Base-by-base conservation (phyloP, 2,888 invertebrate genomes). In the Plusia festucae region DNA sequence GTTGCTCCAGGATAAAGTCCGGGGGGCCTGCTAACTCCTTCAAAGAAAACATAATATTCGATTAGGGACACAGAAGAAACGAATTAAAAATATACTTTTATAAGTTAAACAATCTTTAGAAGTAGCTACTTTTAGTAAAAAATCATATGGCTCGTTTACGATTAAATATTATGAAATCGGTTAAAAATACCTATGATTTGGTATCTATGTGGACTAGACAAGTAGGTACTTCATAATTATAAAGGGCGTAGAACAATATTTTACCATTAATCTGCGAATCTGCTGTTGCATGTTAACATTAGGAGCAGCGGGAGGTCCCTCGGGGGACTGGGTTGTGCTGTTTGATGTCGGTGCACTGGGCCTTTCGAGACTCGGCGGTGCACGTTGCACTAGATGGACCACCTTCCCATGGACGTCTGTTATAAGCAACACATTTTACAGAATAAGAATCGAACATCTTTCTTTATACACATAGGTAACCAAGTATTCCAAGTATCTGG, bases 371-470 rank as follows among this genome's bases (percentile, higher is more conserved):
- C 86, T 79, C 0, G 98, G 98, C 0, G 99, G 99, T 5, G 98
- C 96, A 27, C 98, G 96, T 89, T 98, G 97, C 18, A 99, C 99
- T 87, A 99, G 96, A 90, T 99, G 99, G 60, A 99, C 96, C 34
- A 98, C 98, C 93, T 99, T 99, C 1, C 98, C 98, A 88, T 98
- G 96, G 24, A 99, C 97, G 95, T 98, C 99, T 98, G 65, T 4
- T n/a, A 44, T 44, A 27, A 13, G 60, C 18, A 57, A 32, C 32
- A 32, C 32, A 32, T 32, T 32, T 32, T 32, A 32, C 3, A 13
- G 9, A 32, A 9, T 2, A 32, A 3, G 3, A 32, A 24, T 24
- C 24, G 24, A 24, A 4, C 24, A 24, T 24, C 24, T 2, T 24
- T 6, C 24, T 24, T 24, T n/a, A 24, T 24, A 4, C 24, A 24